Evolutionary conservation across 2,888 invertebrate species (phyloP), one percentile per base, ranked within the genome.

Genomic region (Xylota sylvarum): DNA sequence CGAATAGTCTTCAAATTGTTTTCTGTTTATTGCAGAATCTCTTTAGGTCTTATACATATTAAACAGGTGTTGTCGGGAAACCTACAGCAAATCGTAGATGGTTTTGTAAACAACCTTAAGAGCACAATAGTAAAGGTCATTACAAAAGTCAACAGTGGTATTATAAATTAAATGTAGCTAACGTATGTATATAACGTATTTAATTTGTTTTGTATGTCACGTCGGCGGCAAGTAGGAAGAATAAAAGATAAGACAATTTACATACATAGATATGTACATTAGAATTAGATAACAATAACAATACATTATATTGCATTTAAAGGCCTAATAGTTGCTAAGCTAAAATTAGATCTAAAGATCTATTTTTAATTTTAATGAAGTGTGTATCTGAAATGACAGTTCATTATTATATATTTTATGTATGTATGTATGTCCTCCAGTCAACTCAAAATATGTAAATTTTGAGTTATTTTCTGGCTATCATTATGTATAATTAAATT

Each of bases 21-120:
- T 60, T 77, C 58, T 67, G 37, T 60, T 70, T 64, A 74, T 67
- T 79, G 79, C 56, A 73, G 72, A 73, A 67, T 74, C 30, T 60
- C 37, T 46, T 48, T 64, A 30, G 64, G 84, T 67, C 69, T 69
- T 77, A 17, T 69, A 60, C 52, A 82, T 50, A 58, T 85, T 56
- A 37, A 80, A 74, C 84, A 85, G 84, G 84, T 85, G 84, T 80
- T 85, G 79, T 64, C 46, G 70, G 37, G 48, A 55, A 40, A 81
- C 58, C 60, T 30, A 56, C 37, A 43, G 23, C 40, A 64, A 62
- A 32, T 37, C n/a, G 48, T 37, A 62, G 55, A 62, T 35, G 12
- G n/a, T 69, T 37, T 48, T 58, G 56, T 80, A 80, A 56, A 67
- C 65, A 78, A 60, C 65, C 60, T 60, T 67, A 73, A 65, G 27